These are phyloP conservation scores for Bungarus multicinctus DNA, from an alignment of 2,113 vertebrate species.

Conservation along the genomic window DNA sequence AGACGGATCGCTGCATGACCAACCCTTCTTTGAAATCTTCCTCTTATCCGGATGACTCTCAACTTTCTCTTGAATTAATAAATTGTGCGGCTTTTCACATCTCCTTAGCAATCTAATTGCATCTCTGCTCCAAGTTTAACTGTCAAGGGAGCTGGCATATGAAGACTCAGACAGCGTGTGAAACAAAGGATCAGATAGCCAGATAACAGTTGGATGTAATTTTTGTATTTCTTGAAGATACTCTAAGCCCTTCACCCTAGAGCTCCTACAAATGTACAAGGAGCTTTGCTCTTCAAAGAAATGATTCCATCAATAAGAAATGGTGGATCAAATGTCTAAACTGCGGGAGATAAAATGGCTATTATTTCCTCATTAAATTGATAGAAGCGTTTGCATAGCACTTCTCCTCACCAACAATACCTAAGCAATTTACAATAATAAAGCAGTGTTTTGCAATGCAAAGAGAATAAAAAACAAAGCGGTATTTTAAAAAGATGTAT, in stretches of 20 bases:
- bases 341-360: not conserved
- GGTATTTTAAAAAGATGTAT: not conserved
- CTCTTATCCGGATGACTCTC: not conserved
- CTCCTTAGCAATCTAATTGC: not conserved
- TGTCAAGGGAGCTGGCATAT: not conserved
- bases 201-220: not conserved
- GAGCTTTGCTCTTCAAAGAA: not conserved
- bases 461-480: not conserved
- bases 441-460: not conserved
- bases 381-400: not conserved
- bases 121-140: not conserved
- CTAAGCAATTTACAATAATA: not conserved
- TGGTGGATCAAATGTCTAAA: not conserved
- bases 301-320: not conserved
- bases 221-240: not conserved
- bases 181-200: not conserved
- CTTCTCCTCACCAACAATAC: not conserved
- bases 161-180: not conserved
- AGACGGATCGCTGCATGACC: not conserved
- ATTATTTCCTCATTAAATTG: not conserved
- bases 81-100: not conserved
- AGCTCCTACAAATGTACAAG: not conserved
- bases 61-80: not conserved
- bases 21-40: not conserved
- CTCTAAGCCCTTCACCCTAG: not conserved